These are phyloP conservation scores for Sitophilus oryzae DNA, from an alignment of 1,140 invertebrate species.

Conservation along the genomic window DNA sequence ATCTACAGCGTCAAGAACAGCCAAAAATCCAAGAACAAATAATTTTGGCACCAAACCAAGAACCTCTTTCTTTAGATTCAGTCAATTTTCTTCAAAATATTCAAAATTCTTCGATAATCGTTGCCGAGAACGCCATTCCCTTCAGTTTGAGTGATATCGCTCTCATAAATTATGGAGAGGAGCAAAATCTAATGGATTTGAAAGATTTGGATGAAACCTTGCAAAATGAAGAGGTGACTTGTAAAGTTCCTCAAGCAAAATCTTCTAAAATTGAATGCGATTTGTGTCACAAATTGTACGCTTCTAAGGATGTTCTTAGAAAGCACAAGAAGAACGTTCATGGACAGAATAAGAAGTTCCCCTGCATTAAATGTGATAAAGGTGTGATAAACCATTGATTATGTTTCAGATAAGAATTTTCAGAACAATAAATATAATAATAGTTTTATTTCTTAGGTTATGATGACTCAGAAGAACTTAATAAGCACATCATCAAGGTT, in stretches of 20 bases:
- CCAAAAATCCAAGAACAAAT: too few relatives aligned
- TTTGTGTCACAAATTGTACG: constrained; percentile 37
- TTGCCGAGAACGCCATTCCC: not conserved
- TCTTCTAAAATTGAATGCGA: constrained; percentile 35
- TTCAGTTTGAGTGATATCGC: too few relatives aligned
- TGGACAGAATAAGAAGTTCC: constrained; percentile 30
- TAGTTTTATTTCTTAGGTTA: constrained; percentile 37
- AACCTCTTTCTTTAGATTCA: not conserved
- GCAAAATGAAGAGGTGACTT: too few relatives aligned
- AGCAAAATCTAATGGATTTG: too few relatives aligned
- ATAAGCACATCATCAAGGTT: constrained; percentile 61
- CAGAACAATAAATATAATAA: not conserved
- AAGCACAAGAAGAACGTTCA: constrained; percentile 36
- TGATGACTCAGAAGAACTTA: constrained; percentile 51
- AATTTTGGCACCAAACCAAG: not conserved
- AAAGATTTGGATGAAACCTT: too few relatives aligned
- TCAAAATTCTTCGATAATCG: not conserved
- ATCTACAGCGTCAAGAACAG: not conserved
- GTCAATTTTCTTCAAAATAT: not conserved
- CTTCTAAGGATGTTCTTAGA: constrained; percentile 34
- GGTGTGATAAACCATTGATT: not conserved
- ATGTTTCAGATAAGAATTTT: not conserved
- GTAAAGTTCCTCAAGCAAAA: too few relatives aligned
- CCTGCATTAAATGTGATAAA: constrained; percentile 51
- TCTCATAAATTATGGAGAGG: too few relatives aligned